These are phyloP conservation scores for Delichon dasypus DNA, from an alignment of 2,797 vertebrate genomes.

Conservation along the genomic window DNA sequence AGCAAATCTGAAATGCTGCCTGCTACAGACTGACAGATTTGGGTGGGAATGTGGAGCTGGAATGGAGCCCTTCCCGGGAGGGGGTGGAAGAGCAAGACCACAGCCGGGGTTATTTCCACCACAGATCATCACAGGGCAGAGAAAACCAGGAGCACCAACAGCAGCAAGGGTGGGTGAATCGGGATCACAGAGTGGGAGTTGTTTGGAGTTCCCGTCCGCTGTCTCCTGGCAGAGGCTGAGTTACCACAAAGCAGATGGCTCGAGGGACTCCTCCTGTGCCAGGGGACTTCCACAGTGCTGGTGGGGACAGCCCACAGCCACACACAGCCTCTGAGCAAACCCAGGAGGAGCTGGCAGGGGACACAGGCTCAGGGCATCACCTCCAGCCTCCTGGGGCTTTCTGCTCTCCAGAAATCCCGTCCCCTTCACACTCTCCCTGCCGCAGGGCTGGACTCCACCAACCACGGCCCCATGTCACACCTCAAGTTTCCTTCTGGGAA, in stretches of 20 bases:
- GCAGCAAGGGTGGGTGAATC: neutral
- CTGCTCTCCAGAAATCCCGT: neutral
- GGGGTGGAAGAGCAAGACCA: neutral
- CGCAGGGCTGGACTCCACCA: neutral
- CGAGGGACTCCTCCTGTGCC: conserved; percentile 22
- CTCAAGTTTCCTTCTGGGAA: conserved; percentile 19
- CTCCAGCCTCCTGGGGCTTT: neutral
- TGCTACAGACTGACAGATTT: neutral
- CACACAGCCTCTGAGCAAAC: neutral
- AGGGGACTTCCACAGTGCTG: conserved; percentile 62
- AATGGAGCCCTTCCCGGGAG: neutral
- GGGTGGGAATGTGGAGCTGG: neutral
- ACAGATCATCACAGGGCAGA: neutral
- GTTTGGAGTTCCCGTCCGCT: neutral
- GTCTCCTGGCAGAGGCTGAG: conserved; percentile 1
- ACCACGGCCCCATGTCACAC: neutral
- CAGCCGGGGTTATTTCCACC: neutral
- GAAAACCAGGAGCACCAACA: neutral
- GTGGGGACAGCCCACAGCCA: neutral
- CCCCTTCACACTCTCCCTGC: neutral
- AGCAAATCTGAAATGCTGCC: neutral
- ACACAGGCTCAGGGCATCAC: neutral
- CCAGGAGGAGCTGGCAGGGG: neutral
- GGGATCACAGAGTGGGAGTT: neutral
- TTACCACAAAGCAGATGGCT: conserved; percentile 39